Evolutionary conservation across 2,113 vertebrate species (phyloP), one percentile per base, ranked within the genome.

Genomic region (Myrmecophaga tridactyla): DNA sequence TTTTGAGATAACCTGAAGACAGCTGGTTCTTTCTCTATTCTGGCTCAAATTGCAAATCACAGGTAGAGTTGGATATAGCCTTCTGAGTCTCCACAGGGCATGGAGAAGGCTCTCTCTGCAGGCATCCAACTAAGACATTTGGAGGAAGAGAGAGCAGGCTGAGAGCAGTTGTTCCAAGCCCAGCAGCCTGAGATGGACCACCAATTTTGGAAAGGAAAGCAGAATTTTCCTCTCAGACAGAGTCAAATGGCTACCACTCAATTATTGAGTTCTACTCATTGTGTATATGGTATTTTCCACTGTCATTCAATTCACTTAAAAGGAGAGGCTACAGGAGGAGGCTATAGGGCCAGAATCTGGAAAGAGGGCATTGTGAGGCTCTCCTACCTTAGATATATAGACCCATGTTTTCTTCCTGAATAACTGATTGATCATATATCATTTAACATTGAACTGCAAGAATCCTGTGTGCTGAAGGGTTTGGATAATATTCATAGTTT

Each of bases 231-330:
- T 88, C 88, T 75, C 11, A 34, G 69, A 86, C 5, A 53, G 69
- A 77, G 81, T 63, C 46, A 69, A 63, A 10, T n/a, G 34, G 73
- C 67, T 77, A 7, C 25, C 18, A 17, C 43, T 90, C 51, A 48
- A 3, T 81, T 67, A 77, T n/a, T 80, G 23, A 65, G 31, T 72
- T 89, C 60, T 58, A 12, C 86, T 94, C 36, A 58, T 80, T 90
- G 62, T 48, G 46, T 41, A 72, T 65, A 60, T 29, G 70, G 56
- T 27, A 51, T 53, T 89, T 80, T 29, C 27, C 58, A 7, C 25
- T 48, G 62, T 81, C 81, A 67, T 60, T 81, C 77, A 73, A 27
- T 43, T 17, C 34, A 21, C 29, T 62, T 58, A 8, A 60, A 86
- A 82, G 53, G 56, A 94, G 46, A 60, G 75, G 31, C 25, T 65